Conservation (phyloP, 2,797 vertebrate genomes). For the Chelidonichthys spinosus region DNA sequence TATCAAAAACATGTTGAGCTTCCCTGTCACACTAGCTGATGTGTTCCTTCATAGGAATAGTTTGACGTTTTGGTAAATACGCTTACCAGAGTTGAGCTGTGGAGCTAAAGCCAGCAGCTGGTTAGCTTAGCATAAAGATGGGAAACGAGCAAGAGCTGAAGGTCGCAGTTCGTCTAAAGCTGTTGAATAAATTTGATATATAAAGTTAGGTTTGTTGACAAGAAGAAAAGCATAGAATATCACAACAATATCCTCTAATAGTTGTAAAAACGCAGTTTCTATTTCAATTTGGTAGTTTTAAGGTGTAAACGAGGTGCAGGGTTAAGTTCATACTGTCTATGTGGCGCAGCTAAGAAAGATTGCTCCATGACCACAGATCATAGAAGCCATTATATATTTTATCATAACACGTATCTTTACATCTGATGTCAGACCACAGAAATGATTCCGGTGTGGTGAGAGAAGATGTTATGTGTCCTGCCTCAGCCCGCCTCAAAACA, state of each 20-base stretch:
- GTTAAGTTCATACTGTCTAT: slow-evolving; percentile 8
- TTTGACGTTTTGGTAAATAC: not conserved
- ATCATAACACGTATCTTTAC: slow-evolving; percentile 3
- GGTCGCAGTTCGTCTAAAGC: not conserved
- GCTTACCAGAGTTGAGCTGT: not conserved
- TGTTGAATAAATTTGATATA: too few species aligned
- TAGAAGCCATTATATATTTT: slow-evolving; percentile 12
- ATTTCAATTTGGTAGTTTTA: not conserved
- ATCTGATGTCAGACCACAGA: slow-evolving; percentile 32
- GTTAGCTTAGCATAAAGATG: slow-evolving; percentile 6
- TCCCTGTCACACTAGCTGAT: too few species aligned
- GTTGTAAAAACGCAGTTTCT: slow-evolving; percentile 7
- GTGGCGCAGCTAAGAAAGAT: slow-evolving; percentile 15
- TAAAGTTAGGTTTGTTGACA: not conserved
- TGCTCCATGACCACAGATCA: slow-evolving; percentile 17
- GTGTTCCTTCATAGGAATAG: not conserved
- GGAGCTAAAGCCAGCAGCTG: not conserved
- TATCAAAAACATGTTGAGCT: not conserved
- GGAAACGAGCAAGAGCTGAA: not conserved
- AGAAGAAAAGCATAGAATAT: slow-evolving; percentile 21
- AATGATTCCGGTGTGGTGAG: slow-evolving; percentile 7
- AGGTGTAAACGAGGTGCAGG: slow-evolving; percentile 42
- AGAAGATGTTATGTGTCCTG: not conserved
- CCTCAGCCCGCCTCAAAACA: slow-evolving; percentile 25
- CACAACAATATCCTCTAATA: slow-evolving; percentile 17